Evolutionary conservation across 2,797 vertebrate species (phyloP).

Genomic region (Ptychobarbus kaznakovi): DNA sequence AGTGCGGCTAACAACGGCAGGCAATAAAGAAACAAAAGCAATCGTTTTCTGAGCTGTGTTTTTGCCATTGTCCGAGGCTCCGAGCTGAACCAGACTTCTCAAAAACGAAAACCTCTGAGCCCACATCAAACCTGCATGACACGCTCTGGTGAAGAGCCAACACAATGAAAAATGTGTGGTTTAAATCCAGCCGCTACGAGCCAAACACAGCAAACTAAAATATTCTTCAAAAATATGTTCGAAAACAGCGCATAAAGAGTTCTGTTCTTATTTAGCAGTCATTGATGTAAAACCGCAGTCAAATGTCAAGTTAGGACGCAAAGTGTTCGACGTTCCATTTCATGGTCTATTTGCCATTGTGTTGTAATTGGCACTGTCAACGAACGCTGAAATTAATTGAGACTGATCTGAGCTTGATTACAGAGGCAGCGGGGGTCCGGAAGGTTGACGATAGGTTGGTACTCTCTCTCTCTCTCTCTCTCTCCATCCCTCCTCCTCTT

Average conservation of each 20-base stretch:
- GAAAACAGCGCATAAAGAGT: slow-evolving; percentile 29
- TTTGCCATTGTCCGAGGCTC: slow-evolving; percentile 62
- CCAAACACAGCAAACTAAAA: slow-evolving; percentile 51
- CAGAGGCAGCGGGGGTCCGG: slow-evolving; percentile 69
- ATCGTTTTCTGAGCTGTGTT: slow-evolving; percentile 65
- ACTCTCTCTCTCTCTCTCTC: slow-evolving; percentile 55
- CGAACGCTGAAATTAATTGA: slow-evolving; percentile 73
- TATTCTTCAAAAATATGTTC: slow-evolving; percentile 13
- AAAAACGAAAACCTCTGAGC: slow-evolving; percentile 57
- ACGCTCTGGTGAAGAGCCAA: slow-evolving; percentile 36
- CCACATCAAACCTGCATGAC: slow-evolving; percentile 72
- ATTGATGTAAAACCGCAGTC: slow-evolving; percentile 47
- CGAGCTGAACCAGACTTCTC: slow-evolving; percentile 58
- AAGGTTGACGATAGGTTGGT: slow-evolving; percentile 76
- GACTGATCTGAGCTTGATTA: slow-evolving; percentile 69
- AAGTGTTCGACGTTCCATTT: slow-evolving; percentile 39
- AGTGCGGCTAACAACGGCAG: slow-evolving; percentile 72
- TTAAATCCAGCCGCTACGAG: slow-evolving; percentile 31
- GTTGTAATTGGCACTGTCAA: slow-evolving; percentile 66
- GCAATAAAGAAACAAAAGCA: slow-evolving; percentile 54
- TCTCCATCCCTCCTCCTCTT: slow-evolving; percentile 43
- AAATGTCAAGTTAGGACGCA: slow-evolving; percentile 48
- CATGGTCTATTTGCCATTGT: slow-evolving; percentile 52
- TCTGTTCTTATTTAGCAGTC: slow-evolving; percentile 55
- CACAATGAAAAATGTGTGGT: slow-evolving; percentile 36